Base-by-base conservation (phyloP, 2,113 vertebrate genomes). In the Chlamydotis undulata region DNA sequence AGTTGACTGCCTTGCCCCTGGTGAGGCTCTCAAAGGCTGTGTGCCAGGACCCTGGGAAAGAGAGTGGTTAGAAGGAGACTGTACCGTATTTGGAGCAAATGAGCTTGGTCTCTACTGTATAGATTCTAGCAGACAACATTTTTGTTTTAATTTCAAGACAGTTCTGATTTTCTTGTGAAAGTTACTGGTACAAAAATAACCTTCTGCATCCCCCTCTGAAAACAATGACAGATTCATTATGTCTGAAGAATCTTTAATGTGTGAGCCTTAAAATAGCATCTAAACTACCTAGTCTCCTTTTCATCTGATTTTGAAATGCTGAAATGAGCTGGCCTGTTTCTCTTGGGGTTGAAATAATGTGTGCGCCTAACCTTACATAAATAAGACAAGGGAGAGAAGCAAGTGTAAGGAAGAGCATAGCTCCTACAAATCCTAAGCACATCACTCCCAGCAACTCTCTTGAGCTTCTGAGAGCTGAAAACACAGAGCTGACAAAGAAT, bases 171-270 rank as follows among this genome's bases (percentile, higher is more conserved):
- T 56, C 60, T 79, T 83, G 68, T 65, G 59, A 75, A 84, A 60
- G 19, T 73, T 92, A 39, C 52, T 52, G 14, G 52, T 78, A 65
- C 45, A 75, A 78, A 81, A 87, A n/a, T 39, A 77, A 57, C 29
- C 10, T 37, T 91, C 19, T 41, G 19, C 53, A 83, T 53, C 53
- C 31, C 33, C 14, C 64, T 73, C 53, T 79, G 60, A 87, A 90
- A 90, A 83, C 64, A 89, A 68, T 63, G 74, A 69, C 73, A 76
- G 63, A 55, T 53, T 89, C 81, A 82, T 92, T 75, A 91, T 93
- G 69, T 83, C 81, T 78, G 52, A 69, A 83, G 77, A 63, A 61
- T 74, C 56, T 90, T 94, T 89, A 96, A 77, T 67, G 60, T 31
- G 41, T 25, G 23, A 90, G 63, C 41, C 59, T 83, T 78, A 85